A percentile compares a stretch with the other conserved stretches of the same genome.
Conservation (phyloP, 2,797 vertebrate genomes). For the Danionella dracula region DNA sequence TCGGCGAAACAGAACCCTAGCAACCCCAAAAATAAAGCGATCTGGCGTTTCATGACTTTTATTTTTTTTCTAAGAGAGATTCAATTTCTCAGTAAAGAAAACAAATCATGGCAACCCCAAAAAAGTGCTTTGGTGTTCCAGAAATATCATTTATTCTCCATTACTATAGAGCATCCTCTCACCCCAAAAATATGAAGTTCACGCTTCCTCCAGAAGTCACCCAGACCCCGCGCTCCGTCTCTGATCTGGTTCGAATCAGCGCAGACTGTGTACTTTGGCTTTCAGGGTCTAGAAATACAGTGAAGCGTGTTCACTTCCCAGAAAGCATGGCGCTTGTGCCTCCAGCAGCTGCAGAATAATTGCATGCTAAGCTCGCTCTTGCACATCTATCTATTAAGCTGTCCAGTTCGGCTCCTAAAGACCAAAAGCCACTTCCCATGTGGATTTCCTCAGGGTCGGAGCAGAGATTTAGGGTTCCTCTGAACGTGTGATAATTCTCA, state of each 20-base stretch:
- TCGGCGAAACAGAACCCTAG: too few species aligned
- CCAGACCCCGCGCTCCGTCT: background rate
- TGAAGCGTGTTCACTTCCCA: background rate
- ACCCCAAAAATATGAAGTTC: background rate
- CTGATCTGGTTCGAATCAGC: background rate
- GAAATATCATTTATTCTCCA: too few species aligned
- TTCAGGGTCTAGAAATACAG: background rate
- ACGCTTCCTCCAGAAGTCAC: background rate
- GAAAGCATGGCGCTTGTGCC: slow-evolving; percentile 4
- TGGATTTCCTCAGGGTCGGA: background rate
- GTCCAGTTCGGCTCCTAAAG: background rate
- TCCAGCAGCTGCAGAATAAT: slow-evolving; percentile 4
- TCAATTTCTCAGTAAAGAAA: too few species aligned
- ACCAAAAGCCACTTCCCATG: background rate
- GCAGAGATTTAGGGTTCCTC: background rate
- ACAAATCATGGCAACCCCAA: too few species aligned
- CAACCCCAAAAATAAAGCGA: too few species aligned
- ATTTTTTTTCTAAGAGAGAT: too few species aligned
- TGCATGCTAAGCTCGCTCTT: background rate
- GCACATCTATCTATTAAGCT: slow-evolving; percentile 24
- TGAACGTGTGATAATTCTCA: slow-evolving; percentile 13
- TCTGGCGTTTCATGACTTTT: too few species aligned
- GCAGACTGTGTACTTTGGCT: background rate
- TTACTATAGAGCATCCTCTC: too few species aligned
- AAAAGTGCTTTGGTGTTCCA: too few species aligned